Percentiles rank a stretch among this genome's conserved stretches.
Evolutionary conservation across 2,113 vertebrate genomes (phyloP).

Genomic region (Uria aalge): DNA sequence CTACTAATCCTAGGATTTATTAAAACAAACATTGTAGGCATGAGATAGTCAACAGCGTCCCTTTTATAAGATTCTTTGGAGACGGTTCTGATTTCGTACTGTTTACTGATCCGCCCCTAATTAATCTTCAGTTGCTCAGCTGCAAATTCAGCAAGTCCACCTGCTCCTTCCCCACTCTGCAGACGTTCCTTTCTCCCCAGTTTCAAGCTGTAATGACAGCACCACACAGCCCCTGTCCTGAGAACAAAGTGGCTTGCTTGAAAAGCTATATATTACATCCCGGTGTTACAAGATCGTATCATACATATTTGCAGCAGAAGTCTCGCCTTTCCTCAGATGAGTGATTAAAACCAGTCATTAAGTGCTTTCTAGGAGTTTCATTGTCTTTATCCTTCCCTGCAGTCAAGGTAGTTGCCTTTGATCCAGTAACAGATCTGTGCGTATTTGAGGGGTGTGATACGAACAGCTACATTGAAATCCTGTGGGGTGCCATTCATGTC

Average conservation of each 20-base stretch:
- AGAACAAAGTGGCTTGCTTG: conserved; percentile 21
- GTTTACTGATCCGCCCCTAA: conserved; percentile 48
- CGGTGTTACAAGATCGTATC: not conserved
- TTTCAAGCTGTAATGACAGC: not conserved
- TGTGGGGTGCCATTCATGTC: conserved; percentile 87
- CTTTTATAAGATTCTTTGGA: conserved; percentile 57
- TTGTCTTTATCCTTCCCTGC: conserved; percentile 85
- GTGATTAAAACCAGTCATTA: conserved; percentile 49
- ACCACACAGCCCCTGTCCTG: conserved; percentile 23
- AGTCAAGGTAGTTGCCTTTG: conserved; percentile 95
- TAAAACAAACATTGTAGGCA: conserved; percentile 59
- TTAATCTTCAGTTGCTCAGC: conserved; percentile 54
- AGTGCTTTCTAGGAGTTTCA: conserved; percentile 16
- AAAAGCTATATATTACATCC: conserved; percentile 14
- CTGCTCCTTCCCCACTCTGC: conserved; percentile 31
- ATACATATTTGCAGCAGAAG: not conserved
- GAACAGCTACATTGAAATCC: conserved; percentile 96
- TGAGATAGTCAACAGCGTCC: conserved; percentile 53
- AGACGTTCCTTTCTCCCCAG: not conserved
- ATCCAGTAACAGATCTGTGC: conserved; percentile 99
- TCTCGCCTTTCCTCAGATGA: conserved; percentile 40
- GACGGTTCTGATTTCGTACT: conserved; percentile 34
- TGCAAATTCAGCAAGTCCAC: conserved; percentile 52
- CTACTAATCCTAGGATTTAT: conserved; percentile 65
- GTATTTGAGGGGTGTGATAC: conserved; percentile 95